phyloP scores from a whole-genome alignment of 2,113 vertebrate species.

The Triplophysa dalaica region DNA sequence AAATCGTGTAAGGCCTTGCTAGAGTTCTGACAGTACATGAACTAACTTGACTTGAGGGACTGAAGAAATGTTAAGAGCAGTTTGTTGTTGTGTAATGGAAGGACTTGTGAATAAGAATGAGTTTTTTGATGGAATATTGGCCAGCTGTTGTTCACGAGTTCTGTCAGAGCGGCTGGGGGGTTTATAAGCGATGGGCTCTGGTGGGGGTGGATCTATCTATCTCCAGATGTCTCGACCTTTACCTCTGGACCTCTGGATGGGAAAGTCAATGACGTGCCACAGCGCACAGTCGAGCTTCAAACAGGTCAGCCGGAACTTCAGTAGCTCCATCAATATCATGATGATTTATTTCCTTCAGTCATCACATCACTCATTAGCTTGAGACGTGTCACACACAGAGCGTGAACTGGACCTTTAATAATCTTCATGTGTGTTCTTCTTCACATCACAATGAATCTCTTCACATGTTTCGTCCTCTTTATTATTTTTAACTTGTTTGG shows the following conservation, averaged over 20 bases:
- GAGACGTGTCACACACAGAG: not conserved
- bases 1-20: too few relatives aligned
- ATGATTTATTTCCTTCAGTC: not conserved
- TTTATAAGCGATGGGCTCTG: conserved; percentile 43
- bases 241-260: conserved; percentile 47
- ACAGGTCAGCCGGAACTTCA: conserved; percentile 32
- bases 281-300: conserved; percentile 46
- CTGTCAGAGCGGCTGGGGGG: not conserved
- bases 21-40: too few relatives aligned
- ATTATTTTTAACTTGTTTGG: not conserved
- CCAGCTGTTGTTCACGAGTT: conserved; percentile 47
- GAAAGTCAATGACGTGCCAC: conserved; percentile 55
- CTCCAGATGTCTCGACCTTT: conserved; percentile 53
- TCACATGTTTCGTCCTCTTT: not conserved
- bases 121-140: conserved; percentile 22
- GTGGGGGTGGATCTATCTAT: conserved; percentile 7
- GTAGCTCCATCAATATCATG: conserved; percentile 38
- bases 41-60: too few relatives aligned
- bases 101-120: not conserved
- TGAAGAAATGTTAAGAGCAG: too few relatives aligned
- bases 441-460: not conserved
- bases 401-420: too few relatives aligned
- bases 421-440: too few relatives aligned
- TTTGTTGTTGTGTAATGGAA: not conserved
- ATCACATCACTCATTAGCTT: not conserved